Base-by-base conservation (phyloP, 1,140 invertebrate species). In the Drosophila nebulosa region DNA sequence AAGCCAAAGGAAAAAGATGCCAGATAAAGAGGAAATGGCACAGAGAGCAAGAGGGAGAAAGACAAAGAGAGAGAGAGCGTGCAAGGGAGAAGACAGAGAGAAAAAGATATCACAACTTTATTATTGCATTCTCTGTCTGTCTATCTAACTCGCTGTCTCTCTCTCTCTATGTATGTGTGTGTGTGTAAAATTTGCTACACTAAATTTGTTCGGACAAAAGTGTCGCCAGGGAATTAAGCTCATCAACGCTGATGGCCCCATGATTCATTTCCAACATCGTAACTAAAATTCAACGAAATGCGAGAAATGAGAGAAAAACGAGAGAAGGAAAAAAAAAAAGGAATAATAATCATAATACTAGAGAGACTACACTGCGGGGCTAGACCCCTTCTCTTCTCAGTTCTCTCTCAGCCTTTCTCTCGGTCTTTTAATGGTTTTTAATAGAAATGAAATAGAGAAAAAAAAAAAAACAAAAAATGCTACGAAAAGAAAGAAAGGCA, bases 151-250 rank as follows among this genome's bases (percentile, higher is more conserved):
- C 16, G 7, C 16, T 46, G 18, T 46, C 16, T 65, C 21, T 18
- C 18, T 64, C 18, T 56, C 56, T 30, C 57, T 55, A 35, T 35
- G 50, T 9, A 18, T 50, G 27, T 26, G 36, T 56, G 63, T 42
- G 59, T 72, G 74, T 74, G 72, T 67, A 57, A 75, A 83, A 78
- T 81, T 78, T 81, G 64, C 79, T 69, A 71, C 83, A 86, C 74
- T 81, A 86, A 85, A 86, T 85, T 85, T 85, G 81, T 78, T 78
- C 77, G 83, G 83, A 85, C 73, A 75, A 85, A 85, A 85, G 78
- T 85, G 81, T 86, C 81, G 76, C 83, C 69, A 61, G 81, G 81
- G 81, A 85, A 81, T 85, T 80, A 72, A 78, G 81, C 81, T 78
- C 81, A 85, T 85, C 81, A 85, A 81, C 78, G 74, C 81, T 85